Evolutionary conservation across 1,140 invertebrate genomes (phyloP), one percentile per base, ranked within the genome.

Genomic region (Ctenoplectra terminalis): DNA sequence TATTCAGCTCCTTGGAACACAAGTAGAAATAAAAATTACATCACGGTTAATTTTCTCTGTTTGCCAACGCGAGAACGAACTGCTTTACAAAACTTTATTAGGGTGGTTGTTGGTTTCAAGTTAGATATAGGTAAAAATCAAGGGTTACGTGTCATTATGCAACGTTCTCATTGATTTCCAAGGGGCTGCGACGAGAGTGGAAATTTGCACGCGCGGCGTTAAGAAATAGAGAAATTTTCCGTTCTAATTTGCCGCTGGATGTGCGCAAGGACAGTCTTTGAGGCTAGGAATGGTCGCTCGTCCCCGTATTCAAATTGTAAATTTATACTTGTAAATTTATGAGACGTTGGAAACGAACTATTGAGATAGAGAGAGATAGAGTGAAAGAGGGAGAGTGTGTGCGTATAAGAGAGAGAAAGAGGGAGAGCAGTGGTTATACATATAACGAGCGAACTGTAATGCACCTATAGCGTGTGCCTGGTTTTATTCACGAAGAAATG

Each of bases 301-400:
- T 60, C 67, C 46, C 34, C 34, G 31, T 80, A 73, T 80, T 80
- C 69, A 61, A 73, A 73, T 80, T 50, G 76, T 50, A 72, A 48
- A 77, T 77, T 69, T 69, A 69, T 56, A 77, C 63, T 77, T 70
- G 75, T 70, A 78, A 78, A 80, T 80, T 80, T 80, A 80, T 73
- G 77, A 80, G 77, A 73, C 46, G 77, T 73, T 80, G 69, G 37
- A 73, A 80, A 80, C 54, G 77, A 80, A 80, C 77, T 80, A 80
- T 80, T 63, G 77, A 75, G 78, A 56, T 40, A 74, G 9, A 13
- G 20, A 5, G 26, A 23, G 15, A 0, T 37, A 17, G 8, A 29
- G 1, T 9, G 17, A 26, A 8, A 26, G 64, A 26, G 4, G 20
- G 37, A 46, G 37, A 31, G 3, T 29, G 6, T 17, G 40, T 29